Conservation (phyloP, 1,140 invertebrate species). For the Schlechtendalia chinensis region DNA sequence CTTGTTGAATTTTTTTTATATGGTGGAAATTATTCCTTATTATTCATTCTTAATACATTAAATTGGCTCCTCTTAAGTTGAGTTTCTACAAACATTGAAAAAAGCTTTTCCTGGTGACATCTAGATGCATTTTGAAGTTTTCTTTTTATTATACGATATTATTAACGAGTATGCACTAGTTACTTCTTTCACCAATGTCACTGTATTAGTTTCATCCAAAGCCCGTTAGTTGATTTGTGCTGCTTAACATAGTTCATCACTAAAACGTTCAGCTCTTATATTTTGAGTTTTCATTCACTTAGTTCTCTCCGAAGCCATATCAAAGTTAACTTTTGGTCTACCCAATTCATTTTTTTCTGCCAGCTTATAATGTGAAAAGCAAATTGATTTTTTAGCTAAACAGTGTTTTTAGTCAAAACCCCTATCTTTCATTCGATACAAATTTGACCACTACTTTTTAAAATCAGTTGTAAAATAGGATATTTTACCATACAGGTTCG, state of each 20-base stretch:
- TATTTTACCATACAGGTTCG: not conserved
- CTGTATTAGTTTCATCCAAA: not conserved
- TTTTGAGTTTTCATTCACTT: slow-evolving; percentile 18
- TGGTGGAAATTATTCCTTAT: slow-evolving; percentile 1
- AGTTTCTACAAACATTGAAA: slow-evolving; percentile 34
- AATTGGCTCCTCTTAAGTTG: no score
- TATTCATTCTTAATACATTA: not conserved
- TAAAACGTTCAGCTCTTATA: not conserved
- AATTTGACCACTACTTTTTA: not conserved
- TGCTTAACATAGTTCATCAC: not conserved
- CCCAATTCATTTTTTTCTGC: not conserved
- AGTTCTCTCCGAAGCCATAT: not conserved
- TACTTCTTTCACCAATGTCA: not conserved
- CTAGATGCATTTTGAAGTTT: not conserved
- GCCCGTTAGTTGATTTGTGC: slow-evolving; percentile 6
- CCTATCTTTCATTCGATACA: not conserved
- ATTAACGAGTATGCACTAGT: not conserved
- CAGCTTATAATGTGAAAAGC: not conserved
- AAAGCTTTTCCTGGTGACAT: not conserved
- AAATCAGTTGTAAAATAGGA: not conserved
- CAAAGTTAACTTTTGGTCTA: not conserved
- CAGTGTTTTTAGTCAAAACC: not conserved
- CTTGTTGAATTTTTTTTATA: slow-evolving; percentile 29
- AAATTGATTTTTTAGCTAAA: not conserved
- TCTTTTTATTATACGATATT: no score